A percentile compares a stretch with the other conserved stretches of the same genome.
phyloP scores from a whole-genome alignment of 2,113 vertebrate species.

The Epinephelus cyanopodus region DNA sequence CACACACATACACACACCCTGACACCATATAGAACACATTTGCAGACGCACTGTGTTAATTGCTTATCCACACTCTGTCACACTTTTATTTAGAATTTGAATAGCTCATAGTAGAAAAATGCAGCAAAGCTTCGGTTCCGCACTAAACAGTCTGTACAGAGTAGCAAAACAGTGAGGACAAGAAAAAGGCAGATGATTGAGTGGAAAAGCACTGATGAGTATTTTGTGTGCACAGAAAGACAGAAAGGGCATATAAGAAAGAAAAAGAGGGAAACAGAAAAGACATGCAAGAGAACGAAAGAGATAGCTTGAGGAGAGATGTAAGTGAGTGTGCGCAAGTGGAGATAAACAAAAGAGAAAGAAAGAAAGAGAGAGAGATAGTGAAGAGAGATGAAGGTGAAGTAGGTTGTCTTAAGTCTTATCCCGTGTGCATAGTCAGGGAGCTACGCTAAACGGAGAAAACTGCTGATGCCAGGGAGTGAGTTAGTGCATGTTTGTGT shows the following conservation, averaged over 20 bases:
- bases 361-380: not conserved
- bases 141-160: not conserved
- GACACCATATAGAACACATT: not conserved
- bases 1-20: not conserved
- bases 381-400: not conserved
- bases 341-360: not conserved
- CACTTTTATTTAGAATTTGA: slow-evolving; percentile 10
- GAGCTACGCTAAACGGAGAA: slow-evolving; percentile 1
- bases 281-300: not conserved
- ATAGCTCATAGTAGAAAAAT: not conserved
- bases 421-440: slow-evolving; percentile 38
- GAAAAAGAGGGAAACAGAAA: not conserved
- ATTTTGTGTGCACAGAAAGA: not conserved
- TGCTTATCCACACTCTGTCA: slow-evolving; percentile 8
- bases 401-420: slow-evolving; percentile 2
- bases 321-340: not conserved
- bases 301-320: not conserved
- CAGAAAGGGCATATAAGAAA: not conserved
- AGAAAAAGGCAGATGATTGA: not conserved
- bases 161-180: not conserved
- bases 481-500: not conserved
- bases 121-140: not conserved
- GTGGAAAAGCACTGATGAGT: not conserved
- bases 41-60: not conserved
- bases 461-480: slow-evolving; percentile 57